Base-by-base conservation (phyloP, 2,888 invertebrate genomes). In the Synergus itoensis region DNA sequence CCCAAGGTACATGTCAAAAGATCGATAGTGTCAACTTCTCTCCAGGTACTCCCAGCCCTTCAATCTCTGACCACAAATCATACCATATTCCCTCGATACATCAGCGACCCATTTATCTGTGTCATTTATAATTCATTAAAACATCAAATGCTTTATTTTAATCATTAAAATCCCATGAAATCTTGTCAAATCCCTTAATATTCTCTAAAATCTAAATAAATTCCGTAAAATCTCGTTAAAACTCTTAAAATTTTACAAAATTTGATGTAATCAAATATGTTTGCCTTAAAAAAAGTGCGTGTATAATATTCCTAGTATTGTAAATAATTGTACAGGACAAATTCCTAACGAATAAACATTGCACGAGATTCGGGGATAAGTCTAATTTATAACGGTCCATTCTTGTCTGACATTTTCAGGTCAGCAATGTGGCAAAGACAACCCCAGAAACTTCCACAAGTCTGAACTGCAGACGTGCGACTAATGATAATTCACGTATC, bases 401-500 rank as follows among this genome's bases (percentile, higher is more conserved):
- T 65, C 65, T 48, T 53, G 28, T 1, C 69, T 73, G 69, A 53
- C 69, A 73, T 28, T 73, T 73, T 8, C 53, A 8, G 69, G 69
- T 53, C 69, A 73, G 48, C 21, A n/a, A 73, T 41, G 48, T 45
- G 69, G 69, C 28, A 48, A 53, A 73, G 69, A 73, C 69, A 73
- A 73, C 1, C 28, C 69, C n/a, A 73, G 69, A 73, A 73, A 73
- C 69, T 69, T 69, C 48, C 7, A 11, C 48, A 45, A 18, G 21
- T 21, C 60, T 53, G 53, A 73, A 73, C 48, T 73, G n/a, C 36
- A 28, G 48, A 73, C 53, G 69, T 73, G 69, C 69, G 16, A 28
- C 53, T 73, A 73, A 73, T 73, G 69, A 73, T 73, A 73, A 73
- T 73, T 73, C 69, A 73, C 69, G 48, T 73, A 73, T 73, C 69